These are phyloP conservation scores for Diadumene lineata DNA, from an alignment of 92 coral and sea anemone species.

Conservation along the genomic window DNA sequence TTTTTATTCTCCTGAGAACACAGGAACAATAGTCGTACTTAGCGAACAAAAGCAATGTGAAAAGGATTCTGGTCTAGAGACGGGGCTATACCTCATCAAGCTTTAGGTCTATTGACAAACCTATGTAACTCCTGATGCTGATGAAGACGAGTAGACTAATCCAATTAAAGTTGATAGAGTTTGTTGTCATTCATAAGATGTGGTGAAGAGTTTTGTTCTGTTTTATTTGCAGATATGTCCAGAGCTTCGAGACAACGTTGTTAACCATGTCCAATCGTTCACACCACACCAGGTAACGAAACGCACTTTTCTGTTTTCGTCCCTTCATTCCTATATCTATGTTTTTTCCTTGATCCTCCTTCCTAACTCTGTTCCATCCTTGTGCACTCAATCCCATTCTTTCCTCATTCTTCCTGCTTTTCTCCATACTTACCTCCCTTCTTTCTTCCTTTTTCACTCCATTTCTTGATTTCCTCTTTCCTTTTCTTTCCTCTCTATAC, in stretches of 20 bases:
- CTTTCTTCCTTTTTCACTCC: not conserved
- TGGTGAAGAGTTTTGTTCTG: not conserved
- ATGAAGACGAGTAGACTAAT: too few species aligned
- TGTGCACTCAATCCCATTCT: not conserved
- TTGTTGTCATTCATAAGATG: not conserved
- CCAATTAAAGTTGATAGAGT: too few species aligned
- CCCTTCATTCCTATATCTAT: not conserved
- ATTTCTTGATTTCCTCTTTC: not conserved
- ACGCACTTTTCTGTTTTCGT: not conserved
- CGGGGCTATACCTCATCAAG: too few species aligned
- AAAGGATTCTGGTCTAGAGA: too few species aligned
- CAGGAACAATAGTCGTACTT: too few species aligned
- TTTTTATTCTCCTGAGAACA: too few species aligned
- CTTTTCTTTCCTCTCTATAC: not conserved
- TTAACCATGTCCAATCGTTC: conserved; percentile 94
- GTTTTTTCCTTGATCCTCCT: not conserved
- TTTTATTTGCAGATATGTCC: conserved; percentile 76
- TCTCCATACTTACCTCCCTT: not conserved
- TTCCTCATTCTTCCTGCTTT: not conserved
- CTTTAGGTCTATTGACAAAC: too few species aligned
- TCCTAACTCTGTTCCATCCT: not conserved
- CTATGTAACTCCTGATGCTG: too few species aligned
- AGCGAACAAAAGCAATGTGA: too few species aligned
- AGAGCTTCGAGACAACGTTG: conserved; percentile 87
- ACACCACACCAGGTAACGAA: conserved; percentile 95